A percentile compares a stretch with the other conserved stretches of the same genome.
Conservation (phyloP, 2,888 invertebrate genomes). For the Ceraclea dissimilis region DNA sequence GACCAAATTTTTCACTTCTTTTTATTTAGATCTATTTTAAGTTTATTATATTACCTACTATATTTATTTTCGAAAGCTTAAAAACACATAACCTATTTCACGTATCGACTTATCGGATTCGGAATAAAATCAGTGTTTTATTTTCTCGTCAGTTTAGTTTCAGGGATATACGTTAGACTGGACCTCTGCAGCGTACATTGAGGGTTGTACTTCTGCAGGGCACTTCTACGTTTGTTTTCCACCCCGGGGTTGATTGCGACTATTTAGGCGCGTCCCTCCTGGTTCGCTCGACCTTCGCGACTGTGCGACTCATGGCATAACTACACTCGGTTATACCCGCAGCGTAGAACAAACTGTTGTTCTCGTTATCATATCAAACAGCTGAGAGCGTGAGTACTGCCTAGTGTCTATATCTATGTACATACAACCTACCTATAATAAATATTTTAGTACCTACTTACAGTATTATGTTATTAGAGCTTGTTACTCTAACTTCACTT, state of each 20-base stretch:
- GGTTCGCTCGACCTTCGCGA: constrained; percentile 18
- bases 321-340: constrained; percentile 20
- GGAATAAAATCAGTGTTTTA: not conserved
- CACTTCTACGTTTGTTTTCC: constrained; percentile 20
- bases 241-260: constrained; percentile 9
- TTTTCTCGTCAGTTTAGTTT: not conserved
- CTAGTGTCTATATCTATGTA: not conserved
- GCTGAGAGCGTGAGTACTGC: constrained; percentile 11
- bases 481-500: too few species aligned
- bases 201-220: constrained; percentile 20
- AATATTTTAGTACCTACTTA: too few species aligned
- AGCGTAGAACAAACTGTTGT: constrained; percentile 14
- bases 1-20: too few species aligned
- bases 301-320: constrained; percentile 17
- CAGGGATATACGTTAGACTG: constrained; percentile 16
- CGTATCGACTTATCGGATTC: not conserved
- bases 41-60: too few species aligned
- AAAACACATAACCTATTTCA: not conserved
- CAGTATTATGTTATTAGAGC: too few species aligned
- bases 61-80: too few species aligned
- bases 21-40: too few species aligned
- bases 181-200: constrained; percentile 14
- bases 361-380: constrained; percentile 12
- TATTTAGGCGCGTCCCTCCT: constrained; percentile 19
- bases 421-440: too few species aligned